Evolutionary conservation across 1,140 invertebrate genomes (phyloP).

Genomic region (Anoplophora glabripennis): DNA sequence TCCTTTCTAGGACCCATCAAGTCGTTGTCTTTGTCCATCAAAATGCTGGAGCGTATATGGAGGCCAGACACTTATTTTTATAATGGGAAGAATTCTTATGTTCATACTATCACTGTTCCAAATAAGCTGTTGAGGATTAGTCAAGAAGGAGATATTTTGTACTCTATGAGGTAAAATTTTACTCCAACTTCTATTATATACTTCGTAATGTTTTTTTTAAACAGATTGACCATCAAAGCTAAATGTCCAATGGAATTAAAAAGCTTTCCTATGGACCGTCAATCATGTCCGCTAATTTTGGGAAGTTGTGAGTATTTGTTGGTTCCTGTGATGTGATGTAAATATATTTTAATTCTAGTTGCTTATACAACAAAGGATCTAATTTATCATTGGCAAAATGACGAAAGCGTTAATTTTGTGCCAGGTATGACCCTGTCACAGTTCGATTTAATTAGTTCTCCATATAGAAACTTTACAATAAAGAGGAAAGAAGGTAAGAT

Average conservation of each 20-base stretch:
- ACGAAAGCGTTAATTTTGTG: constrained; percentile 78
- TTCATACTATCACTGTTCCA: constrained; percentile 92
- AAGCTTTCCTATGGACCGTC: constrained; percentile 96
- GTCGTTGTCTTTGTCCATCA: constrained; percentile 80
- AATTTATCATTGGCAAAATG: constrained; percentile 85
- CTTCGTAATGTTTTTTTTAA: constrained; percentile 39
- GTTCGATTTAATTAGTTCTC: constrained; percentile 86
- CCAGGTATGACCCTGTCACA: constrained; percentile 88
- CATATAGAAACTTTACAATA: constrained; percentile 76
- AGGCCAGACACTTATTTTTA: constrained; percentile 91
- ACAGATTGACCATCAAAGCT: constrained; percentile 93
- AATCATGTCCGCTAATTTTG: constrained; percentile 86
- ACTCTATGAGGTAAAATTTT: constrained; percentile 81
- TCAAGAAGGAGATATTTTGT: constrained; percentile 87
- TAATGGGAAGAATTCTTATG: constrained; percentile 85
- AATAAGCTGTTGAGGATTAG: constrained; percentile 88
- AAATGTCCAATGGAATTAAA: constrained; percentile 95
- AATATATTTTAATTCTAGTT: constrained; percentile 57
- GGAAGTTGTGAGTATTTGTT: constrained; percentile 83
- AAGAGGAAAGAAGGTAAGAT: constrained; percentile 67
- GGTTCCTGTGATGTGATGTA: background rate
- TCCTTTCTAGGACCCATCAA: constrained; percentile 80
- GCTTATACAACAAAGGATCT: constrained; percentile 87
- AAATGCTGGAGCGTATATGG: constrained; percentile 93
- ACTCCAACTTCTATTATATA: background rate